Evolutionary conservation across 2,888 invertebrate genomes (phyloP).

Genomic region (Augochlorella aurata): DNA sequence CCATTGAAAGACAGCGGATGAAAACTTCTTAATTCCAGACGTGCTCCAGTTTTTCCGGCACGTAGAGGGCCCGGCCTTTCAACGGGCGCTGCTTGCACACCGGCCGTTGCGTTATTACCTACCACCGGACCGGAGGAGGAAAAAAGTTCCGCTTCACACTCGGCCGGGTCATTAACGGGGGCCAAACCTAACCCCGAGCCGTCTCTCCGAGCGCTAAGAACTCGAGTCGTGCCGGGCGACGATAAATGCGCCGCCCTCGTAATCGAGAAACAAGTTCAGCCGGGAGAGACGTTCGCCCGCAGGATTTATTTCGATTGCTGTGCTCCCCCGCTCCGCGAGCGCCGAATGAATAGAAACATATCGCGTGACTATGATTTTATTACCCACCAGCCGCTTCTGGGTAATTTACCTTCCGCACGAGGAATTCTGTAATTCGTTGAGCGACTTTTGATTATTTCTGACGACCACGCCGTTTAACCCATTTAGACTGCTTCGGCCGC

Average conservation of each 20-base stretch:
- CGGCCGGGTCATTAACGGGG: conserved; percentile 23
- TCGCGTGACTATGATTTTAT: conserved; percentile 55
- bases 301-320: conserved; percentile 45
- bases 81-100: conserved; percentile 33
- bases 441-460: neutral
- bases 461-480: conserved; percentile 31
- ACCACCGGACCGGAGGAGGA: conserved; percentile 5
- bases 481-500: neutral
- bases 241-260: conserved; percentile 38
- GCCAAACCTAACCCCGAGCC: neutral
- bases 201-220: neutral
- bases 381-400: conserved; percentile 21
- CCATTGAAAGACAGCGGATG: conserved; percentile 48
- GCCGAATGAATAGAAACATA: conserved; percentile 34
- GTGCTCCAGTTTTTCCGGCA: conserved; percentile 60
- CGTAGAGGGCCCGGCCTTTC: conserved; percentile 12
- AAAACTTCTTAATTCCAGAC: conserved; percentile 65
- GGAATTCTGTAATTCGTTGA: neutral
- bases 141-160: conserved; percentile 57
- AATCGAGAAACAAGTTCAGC: conserved; percentile 42
- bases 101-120: conserved; percentile 50
- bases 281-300: conserved; percentile 11
- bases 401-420: conserved; percentile 24
- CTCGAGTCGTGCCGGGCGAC: conserved; percentile 28
- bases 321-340: neutral